Base-by-base conservation (phyloP, 1,140 invertebrate genomes). In the Agrypnia vestita region DNA sequence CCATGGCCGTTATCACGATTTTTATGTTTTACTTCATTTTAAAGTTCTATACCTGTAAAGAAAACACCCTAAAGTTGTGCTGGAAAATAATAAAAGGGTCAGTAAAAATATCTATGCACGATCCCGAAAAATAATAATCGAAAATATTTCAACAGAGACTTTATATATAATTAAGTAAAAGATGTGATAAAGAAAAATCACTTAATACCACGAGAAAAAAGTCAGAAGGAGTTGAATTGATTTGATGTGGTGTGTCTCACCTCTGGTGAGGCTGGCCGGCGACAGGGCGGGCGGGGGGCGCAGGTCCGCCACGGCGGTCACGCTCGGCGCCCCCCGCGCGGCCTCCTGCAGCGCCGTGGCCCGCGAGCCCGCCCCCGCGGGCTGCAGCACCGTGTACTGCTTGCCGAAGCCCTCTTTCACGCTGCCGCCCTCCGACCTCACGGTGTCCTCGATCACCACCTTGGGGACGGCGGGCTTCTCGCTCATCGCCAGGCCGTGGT, bases 381-480 rank as follows among this genome's bases (percentile, higher is more conserved):
- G 95, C 85, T 96, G 95, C 15, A 96, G 88, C 67, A 96, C 95
- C 13, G 95, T 96, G 84, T 96, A 96, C 84, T 96, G 95, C 86
- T 95, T 92, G 0, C 77, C 79, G 56, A 72, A 59, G 67, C 12
- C 86, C 84, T 80, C 85, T 86, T 84, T 87, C 86, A 43, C 86
- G 85, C 62, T 78, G 25, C 21, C 62, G 13, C 75, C 71, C 1
- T 56, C 62, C 85, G 86, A 1, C 86, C 86, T 69, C 86, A 88
- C 11, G 85, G 86, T 13, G 86, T 86, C 25, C 86, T 84, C 25
- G 85, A 83, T 3, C 82, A 77, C 4, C 15, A 19, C 47, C 35
- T 56, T 64, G 15, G 49, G 55, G 13, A 55, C 86, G 85, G 51
- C 15, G 19, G 47, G 35, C 43, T 86, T 86, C 44, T 85, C 85